Conservation (phyloP, 2,888 invertebrate species). For the Hipparchia sbordonii region DNA sequence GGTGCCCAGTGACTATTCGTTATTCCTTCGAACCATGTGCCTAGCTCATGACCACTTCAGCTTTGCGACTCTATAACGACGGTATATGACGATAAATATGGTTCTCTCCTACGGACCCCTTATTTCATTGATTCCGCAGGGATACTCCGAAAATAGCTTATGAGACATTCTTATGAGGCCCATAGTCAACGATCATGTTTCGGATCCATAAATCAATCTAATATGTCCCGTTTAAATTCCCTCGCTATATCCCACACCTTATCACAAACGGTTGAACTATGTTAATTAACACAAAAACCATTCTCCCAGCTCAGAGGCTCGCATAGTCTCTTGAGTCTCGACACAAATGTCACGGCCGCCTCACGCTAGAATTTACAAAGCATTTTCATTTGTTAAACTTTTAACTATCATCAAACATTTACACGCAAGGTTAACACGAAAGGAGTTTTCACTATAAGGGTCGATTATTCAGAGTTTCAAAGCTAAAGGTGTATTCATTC, state of each 20-base stretch:
- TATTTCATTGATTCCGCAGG: too few species aligned
- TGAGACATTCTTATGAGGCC: too few species aligned
- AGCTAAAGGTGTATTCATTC: background rate
- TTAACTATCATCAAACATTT: constrained; percentile 11
- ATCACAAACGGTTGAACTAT: constrained; percentile 30
- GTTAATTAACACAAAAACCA: constrained; percentile 37
- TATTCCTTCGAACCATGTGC: too few species aligned
- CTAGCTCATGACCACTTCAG: too few species aligned
- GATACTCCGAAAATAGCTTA: too few species aligned
- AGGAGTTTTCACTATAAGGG: background rate
- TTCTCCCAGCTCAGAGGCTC: constrained; percentile 29
- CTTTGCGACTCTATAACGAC: too few species aligned
- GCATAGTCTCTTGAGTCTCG: constrained; percentile 34
- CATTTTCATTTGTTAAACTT: constrained; percentile 19
- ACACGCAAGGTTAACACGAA: background rate
- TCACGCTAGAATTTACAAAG: constrained; percentile 43
- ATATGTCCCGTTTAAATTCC: constrained; percentile 2
- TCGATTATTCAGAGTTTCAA: background rate
- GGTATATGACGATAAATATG: too few species aligned
- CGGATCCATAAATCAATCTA: background rate
- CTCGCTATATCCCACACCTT: constrained; percentile 18
- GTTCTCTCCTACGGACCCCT: too few species aligned
- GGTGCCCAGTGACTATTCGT: too few species aligned
- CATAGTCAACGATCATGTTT: too few species aligned
- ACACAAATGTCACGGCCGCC: constrained; percentile 37